Evolutionary conservation across 2,888 invertebrate species (phyloP).

Genomic region (Agrochola lychnidis): DNA sequence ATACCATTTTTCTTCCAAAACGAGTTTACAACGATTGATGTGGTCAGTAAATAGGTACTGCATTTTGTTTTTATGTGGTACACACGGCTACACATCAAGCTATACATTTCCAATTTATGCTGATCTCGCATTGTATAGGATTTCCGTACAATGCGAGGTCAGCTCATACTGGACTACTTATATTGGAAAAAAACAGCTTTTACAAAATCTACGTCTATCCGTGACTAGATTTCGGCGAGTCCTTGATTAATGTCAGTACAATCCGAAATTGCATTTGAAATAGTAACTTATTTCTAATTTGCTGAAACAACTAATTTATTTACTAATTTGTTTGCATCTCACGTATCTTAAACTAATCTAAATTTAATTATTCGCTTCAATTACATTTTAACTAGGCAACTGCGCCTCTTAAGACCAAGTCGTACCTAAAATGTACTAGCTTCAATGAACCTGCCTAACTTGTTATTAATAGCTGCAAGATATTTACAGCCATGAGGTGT

Average conservation of each 20-base stretch:
- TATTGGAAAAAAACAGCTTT: neutral
- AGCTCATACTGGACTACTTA: too few species aligned
- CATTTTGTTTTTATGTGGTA: neutral
- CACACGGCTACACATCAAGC: too few species aligned
- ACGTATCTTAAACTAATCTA: slow-evolving; percentile 5
- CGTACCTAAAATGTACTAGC: slow-evolving; percentile 12
- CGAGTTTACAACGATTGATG: neutral
- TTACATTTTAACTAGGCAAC: slow-evolving; percentile 37
- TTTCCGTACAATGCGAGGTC: too few species aligned
- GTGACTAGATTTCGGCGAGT: neutral
- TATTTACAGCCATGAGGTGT: slow-evolving; percentile 51
- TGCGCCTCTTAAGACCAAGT: slow-evolving; percentile 22
- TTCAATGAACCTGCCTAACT: slow-evolving; percentile 33
- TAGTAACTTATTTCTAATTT: neutral
- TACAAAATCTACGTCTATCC: neutral
- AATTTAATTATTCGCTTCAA: slow-evolving; percentile 17
- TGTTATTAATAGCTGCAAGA: slow-evolving; percentile 41
- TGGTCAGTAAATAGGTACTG: neutral
- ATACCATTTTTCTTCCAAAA: neutral
- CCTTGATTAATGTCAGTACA: neutral
- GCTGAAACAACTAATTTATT: slow-evolving; percentile 11
- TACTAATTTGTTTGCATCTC: slow-evolving; percentile 1
- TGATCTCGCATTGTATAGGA: too few species aligned
- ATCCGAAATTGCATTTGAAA: neutral
- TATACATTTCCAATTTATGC: too few species aligned